Conservation (phyloP, 2,888 invertebrate species). For the Melinaea marsaeus region DNA sequence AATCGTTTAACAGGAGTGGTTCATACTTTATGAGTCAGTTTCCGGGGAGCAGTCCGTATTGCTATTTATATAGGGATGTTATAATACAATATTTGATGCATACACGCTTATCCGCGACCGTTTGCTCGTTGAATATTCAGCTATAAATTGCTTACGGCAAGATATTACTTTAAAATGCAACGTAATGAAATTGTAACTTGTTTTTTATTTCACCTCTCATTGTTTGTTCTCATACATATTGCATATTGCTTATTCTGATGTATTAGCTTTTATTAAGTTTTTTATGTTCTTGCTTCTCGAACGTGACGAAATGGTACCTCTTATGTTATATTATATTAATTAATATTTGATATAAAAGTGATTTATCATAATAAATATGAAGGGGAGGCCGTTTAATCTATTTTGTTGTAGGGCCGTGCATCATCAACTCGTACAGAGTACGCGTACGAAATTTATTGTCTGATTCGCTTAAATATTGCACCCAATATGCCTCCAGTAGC, state of each 20-base stretch:
- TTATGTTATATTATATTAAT: no score
- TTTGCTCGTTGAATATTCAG: conserved; percentile 56
- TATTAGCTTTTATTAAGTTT: conserved; percentile 9
- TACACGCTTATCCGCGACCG: conserved; percentile 48
- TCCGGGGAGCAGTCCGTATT: conserved; percentile 50
- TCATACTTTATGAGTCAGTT: conserved; percentile 50
- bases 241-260: neutral
- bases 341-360: neutral
- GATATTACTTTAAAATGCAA: conserved; percentile 47
- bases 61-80: conserved; percentile 53
- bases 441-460: conserved; percentile 30
- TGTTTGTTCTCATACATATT: conserved; percentile 17
- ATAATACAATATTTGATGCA: conserved; percentile 53
- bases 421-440: conserved; percentile 28
- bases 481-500: conserved; percentile 30
- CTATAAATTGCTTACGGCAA: conserved; percentile 53
- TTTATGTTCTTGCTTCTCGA: no score
- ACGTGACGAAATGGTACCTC: no score
- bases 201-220: conserved; percentile 25
- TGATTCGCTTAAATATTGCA: conserved; percentile 32
- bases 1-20: conserved; percentile 42
- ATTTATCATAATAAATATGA: neutral
- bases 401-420: conserved; percentile 27
- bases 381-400: conserved; percentile 22
- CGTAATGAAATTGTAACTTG: conserved; percentile 42